Percentiles rank a stretch among this genome's conserved stretches.
Conservation (phyloP, 2,888 invertebrate genomes). For the Perizoma affinitatum region DNA sequence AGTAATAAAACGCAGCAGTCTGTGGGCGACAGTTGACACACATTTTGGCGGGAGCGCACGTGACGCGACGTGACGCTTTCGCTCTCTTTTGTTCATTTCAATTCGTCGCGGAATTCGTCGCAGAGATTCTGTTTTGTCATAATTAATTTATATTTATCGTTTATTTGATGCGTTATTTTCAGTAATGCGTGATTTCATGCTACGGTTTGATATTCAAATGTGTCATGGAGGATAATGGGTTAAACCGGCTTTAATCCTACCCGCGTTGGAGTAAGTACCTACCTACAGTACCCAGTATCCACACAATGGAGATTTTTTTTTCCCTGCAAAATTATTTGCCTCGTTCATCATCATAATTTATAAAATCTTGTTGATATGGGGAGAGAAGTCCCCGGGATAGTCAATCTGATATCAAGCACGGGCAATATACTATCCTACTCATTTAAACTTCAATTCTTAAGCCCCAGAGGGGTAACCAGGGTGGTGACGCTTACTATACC, state of each 20-base stretch:
- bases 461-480: too few species aligned
- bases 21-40: constrained; percentile 63
- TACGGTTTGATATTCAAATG: constrained; percentile 60
- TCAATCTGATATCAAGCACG: too few species aligned
- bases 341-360: too few species aligned
- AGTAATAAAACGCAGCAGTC: constrained; percentile 49
- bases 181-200: constrained; percentile 50
- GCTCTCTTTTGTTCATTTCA: constrained; percentile 60
- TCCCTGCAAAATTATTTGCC: too few species aligned
- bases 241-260: constrained; percentile 12
- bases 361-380: too few species aligned
- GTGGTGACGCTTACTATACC: too few species aligned
- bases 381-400: too few species aligned
- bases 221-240: constrained; percentile 38
- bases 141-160: constrained; percentile 54
- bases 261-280: constrained; percentile 6
- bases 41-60: constrained; percentile 57
- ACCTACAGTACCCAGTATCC: too few species aligned
- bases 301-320: too few species aligned
- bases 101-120: constrained; percentile 62
- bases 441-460: too few species aligned
- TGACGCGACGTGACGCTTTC: background rate
- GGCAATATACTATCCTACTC: too few species aligned
- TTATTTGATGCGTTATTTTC: constrained; percentile 53
- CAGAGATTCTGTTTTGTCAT: constrained; percentile 62